Evolutionary conservation across 2,797 vertebrate species (phyloP).

Genomic region (Ptychadena robeensis): DNA sequence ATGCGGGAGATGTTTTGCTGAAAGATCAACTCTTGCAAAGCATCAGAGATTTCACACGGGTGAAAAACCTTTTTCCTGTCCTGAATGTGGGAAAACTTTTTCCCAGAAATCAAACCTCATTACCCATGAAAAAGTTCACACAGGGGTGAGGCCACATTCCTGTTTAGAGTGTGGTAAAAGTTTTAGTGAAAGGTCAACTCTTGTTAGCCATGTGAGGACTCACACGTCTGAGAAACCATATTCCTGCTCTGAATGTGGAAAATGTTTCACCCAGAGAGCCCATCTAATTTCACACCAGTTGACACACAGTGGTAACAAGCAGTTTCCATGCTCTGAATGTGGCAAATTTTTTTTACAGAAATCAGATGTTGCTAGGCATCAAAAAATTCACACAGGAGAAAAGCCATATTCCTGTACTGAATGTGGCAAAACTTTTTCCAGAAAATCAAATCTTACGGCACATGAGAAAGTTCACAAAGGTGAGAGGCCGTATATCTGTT

Average conservation of each 20-base stretch:
- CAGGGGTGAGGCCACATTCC: not conserved
- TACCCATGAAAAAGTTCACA: not conserved
- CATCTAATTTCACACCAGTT: not conserved
- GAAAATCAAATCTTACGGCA: not conserved
- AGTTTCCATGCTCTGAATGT: not conserved
- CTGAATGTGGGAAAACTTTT: not conserved
- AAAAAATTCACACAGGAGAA: not conserved
- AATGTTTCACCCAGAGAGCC: not conserved
- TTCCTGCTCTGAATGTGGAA: not conserved
- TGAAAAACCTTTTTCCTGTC: not conserved
- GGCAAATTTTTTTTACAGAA: not conserved
- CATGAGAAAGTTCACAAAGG: not conserved
- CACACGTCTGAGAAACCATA: not conserved
- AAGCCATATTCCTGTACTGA: not conserved
- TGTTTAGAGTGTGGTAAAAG: constrained; percentile 3
- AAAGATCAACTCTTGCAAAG: constrained; percentile 18
- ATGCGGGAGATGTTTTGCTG: constrained; percentile 54
- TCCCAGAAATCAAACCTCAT: not conserved
- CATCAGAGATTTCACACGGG: not conserved
- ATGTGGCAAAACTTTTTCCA: not conserved
- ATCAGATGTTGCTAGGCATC: not conserved
- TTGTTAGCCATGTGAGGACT: not conserved
- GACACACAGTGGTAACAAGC: not conserved
- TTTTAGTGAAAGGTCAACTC: not conserved
- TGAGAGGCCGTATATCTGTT: not conserved